Evolutionary conservation across 2,888 invertebrate genomes (phyloP), one percentile per base, ranked within the genome.

Genomic region (Agonopterix heracliana): DNA sequence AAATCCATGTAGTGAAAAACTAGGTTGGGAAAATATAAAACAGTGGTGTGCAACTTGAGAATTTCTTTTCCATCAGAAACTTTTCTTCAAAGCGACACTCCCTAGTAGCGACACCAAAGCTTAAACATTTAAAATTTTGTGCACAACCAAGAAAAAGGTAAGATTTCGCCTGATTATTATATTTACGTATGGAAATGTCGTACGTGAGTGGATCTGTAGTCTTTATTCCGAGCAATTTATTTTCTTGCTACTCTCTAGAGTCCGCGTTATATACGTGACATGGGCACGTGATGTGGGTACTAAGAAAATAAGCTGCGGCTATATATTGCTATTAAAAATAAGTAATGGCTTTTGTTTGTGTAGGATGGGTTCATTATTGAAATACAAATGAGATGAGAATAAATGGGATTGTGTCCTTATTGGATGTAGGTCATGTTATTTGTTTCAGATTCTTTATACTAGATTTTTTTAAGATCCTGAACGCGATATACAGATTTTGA

Each of bases 191-290:
- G 68, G 55, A 60, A 64, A 66, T 66, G 57, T 46, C 41, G 54
- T 57, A 60, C 64, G 64, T 63, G 63, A 56, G 58, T 55, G 61
- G 62, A 56, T 62, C 51, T 52, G 54, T 45, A 47, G 61, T 59
- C 60, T 68, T 70, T 65, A 66, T 73, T 66, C 60, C 60, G 51
- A 54, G 57, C 69, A 65, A 74, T 72, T 73, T 71, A 68, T 74
- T 66, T 61, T 50, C 54, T 60, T 63, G 61, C 58, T 54, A 61
- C 61, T 61, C 63, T 54, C 53, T 51, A 52, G 54, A 55, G 58
- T 47, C 48, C 47, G 50, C 46, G 55, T 55, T 54, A 53, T 52
- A 57, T 57, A 71, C 66, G 69, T 66, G 67, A 67, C 62, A 46
- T 13, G 45, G 45, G 49, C 53, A 46, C 58, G 55, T 53, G 56